Evolutionary conservation across 2,113 vertebrate species (phyloP).

Genomic region (Phalacrocorax aristotelis): DNA sequence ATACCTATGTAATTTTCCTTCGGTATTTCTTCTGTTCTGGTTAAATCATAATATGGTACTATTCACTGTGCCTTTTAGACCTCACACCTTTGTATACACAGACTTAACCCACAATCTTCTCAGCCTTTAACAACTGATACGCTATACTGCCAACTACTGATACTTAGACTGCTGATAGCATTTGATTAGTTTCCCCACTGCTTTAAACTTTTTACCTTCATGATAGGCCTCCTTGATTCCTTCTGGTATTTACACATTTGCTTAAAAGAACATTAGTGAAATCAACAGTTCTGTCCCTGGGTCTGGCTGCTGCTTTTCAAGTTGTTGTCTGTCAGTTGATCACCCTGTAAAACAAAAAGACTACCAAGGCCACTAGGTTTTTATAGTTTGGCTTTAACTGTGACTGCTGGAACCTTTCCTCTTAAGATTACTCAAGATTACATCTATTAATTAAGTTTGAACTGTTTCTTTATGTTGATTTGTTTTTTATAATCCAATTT

Average conservation of each 20-base stretch:
- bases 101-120: background rate
- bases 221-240: background rate
- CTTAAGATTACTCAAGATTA: background rate
- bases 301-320: background rate
- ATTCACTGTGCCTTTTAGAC: background rate
- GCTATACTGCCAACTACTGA: background rate
- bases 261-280: background rate
- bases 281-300: background rate
- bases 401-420: background rate
- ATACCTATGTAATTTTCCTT: background rate
- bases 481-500: background rate
- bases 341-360: background rate
- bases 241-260: background rate
- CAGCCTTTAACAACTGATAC: background rate
- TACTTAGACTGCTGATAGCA: background rate
- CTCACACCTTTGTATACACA: background rate
- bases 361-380: background rate
- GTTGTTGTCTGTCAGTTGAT: background rate
- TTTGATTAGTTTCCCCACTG: background rate
- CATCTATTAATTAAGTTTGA: background rate
- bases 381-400: background rate
- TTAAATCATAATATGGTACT: background rate
- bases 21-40: background rate
- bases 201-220: background rate
- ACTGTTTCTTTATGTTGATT: background rate